These are phyloP conservation scores for Diachasma alloeum DNA, from an alignment of 1,140 invertebrate species.

Conservation along the genomic window DNA sequence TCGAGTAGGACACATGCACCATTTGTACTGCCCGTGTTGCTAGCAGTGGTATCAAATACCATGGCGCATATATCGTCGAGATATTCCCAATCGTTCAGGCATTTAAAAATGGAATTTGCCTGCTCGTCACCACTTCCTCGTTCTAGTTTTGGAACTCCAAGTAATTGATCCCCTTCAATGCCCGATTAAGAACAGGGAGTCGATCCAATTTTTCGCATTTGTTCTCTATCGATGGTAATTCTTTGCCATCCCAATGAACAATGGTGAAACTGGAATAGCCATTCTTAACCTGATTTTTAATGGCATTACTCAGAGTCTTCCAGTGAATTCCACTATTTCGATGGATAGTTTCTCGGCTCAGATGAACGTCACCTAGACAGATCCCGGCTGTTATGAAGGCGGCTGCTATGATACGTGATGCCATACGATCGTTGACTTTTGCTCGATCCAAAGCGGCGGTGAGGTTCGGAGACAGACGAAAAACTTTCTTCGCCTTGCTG, in stretches of 20 bases:
- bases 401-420: not conserved
- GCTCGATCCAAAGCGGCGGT: too few species aligned
- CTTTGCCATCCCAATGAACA: conserved; percentile 25
- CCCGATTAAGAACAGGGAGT: conserved; percentile 22
- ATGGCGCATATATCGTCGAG: not conserved
- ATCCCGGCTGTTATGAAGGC: not conserved
- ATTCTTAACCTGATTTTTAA: not conserved
- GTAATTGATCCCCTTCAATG: conserved; percentile 11
- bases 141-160: conserved; percentile 13
- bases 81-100: conserved; percentile 17
- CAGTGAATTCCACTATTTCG: not conserved
- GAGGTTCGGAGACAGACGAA: too few species aligned
- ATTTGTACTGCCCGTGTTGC: too few species aligned
- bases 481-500: too few species aligned
- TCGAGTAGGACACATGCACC: too few species aligned
- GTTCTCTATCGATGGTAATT: not conserved
- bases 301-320: too few species aligned
- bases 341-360: not conserved
- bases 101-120: conserved; percentile 14
- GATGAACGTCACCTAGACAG: not conserved
- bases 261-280: not conserved
- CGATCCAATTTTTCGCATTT: conserved; percentile 20
- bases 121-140: conserved; percentile 8
- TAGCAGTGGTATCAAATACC: conserved; percentile 26
- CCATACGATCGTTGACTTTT: not conserved